A percentile compares a stretch with the other conserved stretches of the same genome.
These are phyloP conservation scores for Caenorhabditis brenneri DNA, from an alignment of 1,140 invertebrate genomes.

Conservation along the genomic window DNA sequence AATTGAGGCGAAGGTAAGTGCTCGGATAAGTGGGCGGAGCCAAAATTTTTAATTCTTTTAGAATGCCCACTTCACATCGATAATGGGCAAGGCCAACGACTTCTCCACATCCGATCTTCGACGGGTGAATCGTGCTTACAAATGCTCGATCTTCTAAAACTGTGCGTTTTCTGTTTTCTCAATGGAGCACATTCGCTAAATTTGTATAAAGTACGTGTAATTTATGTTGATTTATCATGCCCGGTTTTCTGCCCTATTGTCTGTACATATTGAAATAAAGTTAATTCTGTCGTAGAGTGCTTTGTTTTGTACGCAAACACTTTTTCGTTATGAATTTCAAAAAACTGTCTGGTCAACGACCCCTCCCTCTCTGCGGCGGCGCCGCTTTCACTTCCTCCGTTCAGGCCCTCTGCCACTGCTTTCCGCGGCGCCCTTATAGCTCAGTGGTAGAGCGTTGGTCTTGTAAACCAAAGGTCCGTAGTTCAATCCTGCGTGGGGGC, in stretches of 20 bases:
- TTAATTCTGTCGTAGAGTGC: no score
- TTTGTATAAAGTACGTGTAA: neutral
- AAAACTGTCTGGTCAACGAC: no score
- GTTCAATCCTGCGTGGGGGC: no score
- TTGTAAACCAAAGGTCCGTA: no score
- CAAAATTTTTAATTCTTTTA: neutral
- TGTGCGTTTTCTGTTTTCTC: neutral
- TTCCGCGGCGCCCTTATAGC: neutral
- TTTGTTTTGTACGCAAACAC: no score
- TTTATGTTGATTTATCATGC: neutral
- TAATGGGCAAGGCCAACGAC: constrained; percentile 70
- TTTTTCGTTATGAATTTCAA: no score
- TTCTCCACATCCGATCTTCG: constrained; percentile 69
- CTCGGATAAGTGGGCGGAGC: neutral
- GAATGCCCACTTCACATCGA: constrained; percentile 56
- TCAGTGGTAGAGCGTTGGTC: neutral
- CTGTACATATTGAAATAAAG: constrained; percentile 20
- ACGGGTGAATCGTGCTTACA: constrained; percentile 66
- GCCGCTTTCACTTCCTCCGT: no score
- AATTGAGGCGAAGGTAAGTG: constrained; percentile 66
- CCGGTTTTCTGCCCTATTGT: neutral
- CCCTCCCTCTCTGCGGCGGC: no score
- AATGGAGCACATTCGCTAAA: no score
- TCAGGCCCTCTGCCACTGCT: neutral
- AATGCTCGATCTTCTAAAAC: constrained; percentile 54